These are phyloP conservation scores for Macropus fuliginosus DNA, from an alignment of 2,797 vertebrate species.

Conservation along the genomic window DNA sequence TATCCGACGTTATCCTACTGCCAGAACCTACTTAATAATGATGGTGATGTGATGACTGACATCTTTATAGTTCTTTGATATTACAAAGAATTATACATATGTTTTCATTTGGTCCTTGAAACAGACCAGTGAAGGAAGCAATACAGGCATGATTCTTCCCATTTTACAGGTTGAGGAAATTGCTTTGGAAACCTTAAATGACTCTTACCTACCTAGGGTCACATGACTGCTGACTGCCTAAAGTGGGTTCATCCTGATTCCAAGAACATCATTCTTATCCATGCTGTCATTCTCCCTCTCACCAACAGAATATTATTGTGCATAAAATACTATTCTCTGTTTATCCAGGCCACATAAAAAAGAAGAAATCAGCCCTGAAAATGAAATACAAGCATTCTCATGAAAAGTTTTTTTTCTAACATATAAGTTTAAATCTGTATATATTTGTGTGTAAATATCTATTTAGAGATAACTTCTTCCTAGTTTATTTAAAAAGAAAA, in stretches of 20 bases:
- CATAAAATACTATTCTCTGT: constrained; percentile 13
- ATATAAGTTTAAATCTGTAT: constrained; percentile 8
- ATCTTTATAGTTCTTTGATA: neutral
- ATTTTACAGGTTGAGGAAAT: neutral
- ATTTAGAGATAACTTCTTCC: neutral
- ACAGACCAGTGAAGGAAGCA: neutral
- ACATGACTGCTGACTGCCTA: neutral
- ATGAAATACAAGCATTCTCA: neutral
- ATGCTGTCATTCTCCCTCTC: neutral
- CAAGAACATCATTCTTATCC: neutral
- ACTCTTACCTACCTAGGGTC: neutral
- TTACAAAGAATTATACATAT: neutral
- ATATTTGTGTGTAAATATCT: constrained; percentile 30
- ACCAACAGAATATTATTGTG: neutral
- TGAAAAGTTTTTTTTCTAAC: neutral
- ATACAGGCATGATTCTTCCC: neutral
- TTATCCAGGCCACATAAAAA: constrained; percentile 35
- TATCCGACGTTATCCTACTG: constrained; percentile 8
- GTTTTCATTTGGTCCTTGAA: neutral
- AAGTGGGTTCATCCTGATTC: neutral
- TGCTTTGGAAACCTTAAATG: neutral
- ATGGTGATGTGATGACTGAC: neutral
- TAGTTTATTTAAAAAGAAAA: neutral
- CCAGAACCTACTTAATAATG: constrained; percentile 25
- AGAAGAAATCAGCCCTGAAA: neutral